These are phyloP conservation scores for Hydractinia symbiolongicarpus DNA, from an alignment of 30 jellyfish, hydroid and myxozoan species.

Conservation along the genomic window DNA sequence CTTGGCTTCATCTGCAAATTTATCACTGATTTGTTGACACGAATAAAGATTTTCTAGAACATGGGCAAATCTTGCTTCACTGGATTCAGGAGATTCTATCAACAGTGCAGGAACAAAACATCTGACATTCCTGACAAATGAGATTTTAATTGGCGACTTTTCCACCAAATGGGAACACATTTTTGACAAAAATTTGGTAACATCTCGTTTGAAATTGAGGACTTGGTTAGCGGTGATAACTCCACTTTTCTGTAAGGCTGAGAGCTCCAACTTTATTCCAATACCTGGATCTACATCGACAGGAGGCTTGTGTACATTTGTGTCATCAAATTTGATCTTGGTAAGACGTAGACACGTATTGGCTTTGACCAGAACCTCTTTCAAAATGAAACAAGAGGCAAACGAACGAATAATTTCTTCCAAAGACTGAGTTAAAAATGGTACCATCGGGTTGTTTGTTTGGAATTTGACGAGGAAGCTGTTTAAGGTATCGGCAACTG, in stretches of 20 bases:
- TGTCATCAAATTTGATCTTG: not conserved
- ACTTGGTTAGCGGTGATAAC: not conserved
- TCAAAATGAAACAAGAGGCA: not conserved
- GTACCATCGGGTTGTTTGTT: conserved; percentile 25
- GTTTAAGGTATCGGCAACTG: not conserved
- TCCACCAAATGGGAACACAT: not conserved
- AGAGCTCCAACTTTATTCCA: not conserved
- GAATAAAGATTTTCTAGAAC: not conserved
- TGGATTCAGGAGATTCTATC: not conserved
- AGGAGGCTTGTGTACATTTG: conserved; percentile 1
- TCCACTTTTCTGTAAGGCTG: not conserved
- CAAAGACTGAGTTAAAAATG: not conserved
- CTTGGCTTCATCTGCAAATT: conserved; percentile 5
- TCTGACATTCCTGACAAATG: not conserved
- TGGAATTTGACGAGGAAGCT: not conserved
- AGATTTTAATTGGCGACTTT: not conserved
- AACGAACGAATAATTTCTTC: not conserved
- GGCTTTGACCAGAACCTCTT: conserved; percentile 1
- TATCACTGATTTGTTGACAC: not conserved
- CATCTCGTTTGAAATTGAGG: not conserved
- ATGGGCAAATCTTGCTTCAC: not conserved
- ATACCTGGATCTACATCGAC: conserved; percentile 10
- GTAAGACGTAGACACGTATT: not conserved
- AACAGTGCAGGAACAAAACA: not conserved
- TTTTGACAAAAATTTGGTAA: not conserved